Conservation (phyloP, 2,797 vertebrate genomes). For the Lacerta agilis region DNA sequence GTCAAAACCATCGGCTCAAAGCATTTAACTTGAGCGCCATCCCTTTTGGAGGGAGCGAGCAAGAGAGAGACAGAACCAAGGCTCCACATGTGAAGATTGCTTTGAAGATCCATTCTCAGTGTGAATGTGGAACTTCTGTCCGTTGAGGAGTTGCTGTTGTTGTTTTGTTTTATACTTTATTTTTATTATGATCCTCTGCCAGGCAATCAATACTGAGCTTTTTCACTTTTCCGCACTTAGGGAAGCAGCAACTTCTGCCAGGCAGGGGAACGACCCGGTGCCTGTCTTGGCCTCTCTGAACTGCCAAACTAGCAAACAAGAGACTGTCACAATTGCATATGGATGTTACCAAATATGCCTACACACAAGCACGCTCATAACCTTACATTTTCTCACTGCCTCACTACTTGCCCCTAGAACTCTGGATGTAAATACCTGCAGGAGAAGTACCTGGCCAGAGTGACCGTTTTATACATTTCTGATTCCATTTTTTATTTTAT, state of each 20-base stretch:
- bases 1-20: constrained; percentile 40
- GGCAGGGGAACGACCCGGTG: not conserved
- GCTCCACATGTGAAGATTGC: constrained; percentile 13
- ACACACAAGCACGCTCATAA: not conserved
- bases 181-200: constrained; percentile 45
- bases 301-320: constrained; percentile 19
- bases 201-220: constrained; percentile 33
- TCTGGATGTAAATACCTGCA: constrained; percentile 55
- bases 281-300: constrained; percentile 13
- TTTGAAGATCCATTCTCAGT: constrained; percentile 44
- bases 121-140: constrained; percentile 59
- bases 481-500: constrained; percentile 68
- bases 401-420: not conserved
- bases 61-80: not conserved
- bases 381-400: constrained; percentile 35
- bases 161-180: constrained; percentile 38
- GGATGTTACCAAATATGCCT: not conserved
- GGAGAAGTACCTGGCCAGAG: not conserved
- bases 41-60: not conserved
- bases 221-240: constrained; percentile 23
- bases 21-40: constrained; percentile 66
- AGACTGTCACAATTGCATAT: not conserved
- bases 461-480: constrained; percentile 79
- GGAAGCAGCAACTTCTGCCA: not conserved
- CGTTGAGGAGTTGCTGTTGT: not conserved